Base-by-base conservation (phyloP, 2,888 invertebrate genomes). In the Parnassius apollo region DNA sequence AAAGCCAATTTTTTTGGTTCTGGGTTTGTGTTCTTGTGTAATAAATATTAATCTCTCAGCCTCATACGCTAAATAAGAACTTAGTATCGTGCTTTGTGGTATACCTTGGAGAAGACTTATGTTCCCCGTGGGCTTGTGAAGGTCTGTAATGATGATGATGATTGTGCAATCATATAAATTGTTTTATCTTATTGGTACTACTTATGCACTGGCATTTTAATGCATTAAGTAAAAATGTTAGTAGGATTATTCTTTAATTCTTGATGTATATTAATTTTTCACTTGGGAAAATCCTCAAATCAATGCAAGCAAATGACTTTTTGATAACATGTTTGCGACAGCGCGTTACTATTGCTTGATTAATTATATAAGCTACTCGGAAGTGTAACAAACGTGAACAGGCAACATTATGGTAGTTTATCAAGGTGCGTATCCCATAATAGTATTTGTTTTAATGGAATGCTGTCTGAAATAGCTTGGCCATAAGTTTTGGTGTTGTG, bases 281-380 rank as follows among this genome's bases (percentile, higher is more conserved):
- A 8, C 4, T 56, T 64, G 51, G 45, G 11, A 54, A 57, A 62
- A 49, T 59, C 55, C 51, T 61, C 54, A 57, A 62, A 59, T 35
- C 35, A 52, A 57, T 50, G 59, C 61, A 58, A 51, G 50, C 59
- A 63, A 63, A 59, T 59, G 45, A 45, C 58, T 48, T 50, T 62
- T 62, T 66, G 49, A 62, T 57, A 50, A 55, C 25, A 49, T 25
- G 62, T 44, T 53, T 48, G 53, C 42, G 45, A 51, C 59, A 55
- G 52, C 35, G 12, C 54, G 53, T 50, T 54, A 59, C 58, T 57
- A 46, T 51, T 46, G 54, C 59, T 54, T 60, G 64, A 66, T 57
- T 61, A 62, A 63, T 68, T 66, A 63, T 44, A 25, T 25, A 45
- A 45, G 46, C 13, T 9, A 49, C 35, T 8, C 49, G 50, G 49